These are phyloP conservation scores for Pseudobourletiella spinata DNA, from an alignment of 1,140 invertebrate species.

Conservation along the genomic window DNA sequence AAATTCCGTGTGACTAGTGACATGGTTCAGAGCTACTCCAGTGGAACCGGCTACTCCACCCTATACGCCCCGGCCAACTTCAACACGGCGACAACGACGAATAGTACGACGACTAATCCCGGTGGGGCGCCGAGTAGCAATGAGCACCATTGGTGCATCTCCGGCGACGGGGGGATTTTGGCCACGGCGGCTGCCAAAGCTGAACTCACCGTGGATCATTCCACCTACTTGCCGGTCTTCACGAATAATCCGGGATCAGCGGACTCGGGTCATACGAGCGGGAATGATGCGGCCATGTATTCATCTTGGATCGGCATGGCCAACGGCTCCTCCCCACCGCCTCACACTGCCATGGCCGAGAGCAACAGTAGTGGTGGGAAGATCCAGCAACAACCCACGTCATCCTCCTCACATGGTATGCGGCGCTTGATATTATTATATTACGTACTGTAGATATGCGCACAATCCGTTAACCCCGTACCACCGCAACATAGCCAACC, in stretches of 20 bases:
- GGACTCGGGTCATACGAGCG: background rate
- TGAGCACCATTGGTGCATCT: constrained; percentile 4
- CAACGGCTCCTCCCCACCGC: background rate
- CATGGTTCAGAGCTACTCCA: background rate
- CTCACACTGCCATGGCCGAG: constrained; percentile 1
- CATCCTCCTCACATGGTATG: too few species aligned
- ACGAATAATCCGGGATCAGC: background rate
- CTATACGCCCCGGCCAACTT: background rate
- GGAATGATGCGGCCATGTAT: constrained; percentile 8
- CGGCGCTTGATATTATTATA: too few species aligned
- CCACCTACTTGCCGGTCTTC: constrained; percentile 18
- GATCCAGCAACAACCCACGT: constrained; percentile 17
- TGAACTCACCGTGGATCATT: constrained; percentile 22
- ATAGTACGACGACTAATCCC: background rate
- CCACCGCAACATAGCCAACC: too few species aligned
- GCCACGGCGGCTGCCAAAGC: constrained; percentile 19
- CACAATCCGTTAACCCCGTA: too few species aligned
- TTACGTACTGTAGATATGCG: too few species aligned
- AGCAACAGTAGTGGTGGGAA: too few species aligned
- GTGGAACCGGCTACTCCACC: background rate
- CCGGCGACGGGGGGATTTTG: constrained; percentile 13
- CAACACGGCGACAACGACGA: background rate
- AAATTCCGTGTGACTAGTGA: constrained; percentile 6
- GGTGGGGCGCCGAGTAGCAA: too few species aligned
- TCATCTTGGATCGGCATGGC: constrained; percentile 4